A percentile compares a stretch with the other conserved stretches of the same genome.
Conservation (phyloP, 2,888 invertebrate species). For the Ophion obscuratus region DNA sequence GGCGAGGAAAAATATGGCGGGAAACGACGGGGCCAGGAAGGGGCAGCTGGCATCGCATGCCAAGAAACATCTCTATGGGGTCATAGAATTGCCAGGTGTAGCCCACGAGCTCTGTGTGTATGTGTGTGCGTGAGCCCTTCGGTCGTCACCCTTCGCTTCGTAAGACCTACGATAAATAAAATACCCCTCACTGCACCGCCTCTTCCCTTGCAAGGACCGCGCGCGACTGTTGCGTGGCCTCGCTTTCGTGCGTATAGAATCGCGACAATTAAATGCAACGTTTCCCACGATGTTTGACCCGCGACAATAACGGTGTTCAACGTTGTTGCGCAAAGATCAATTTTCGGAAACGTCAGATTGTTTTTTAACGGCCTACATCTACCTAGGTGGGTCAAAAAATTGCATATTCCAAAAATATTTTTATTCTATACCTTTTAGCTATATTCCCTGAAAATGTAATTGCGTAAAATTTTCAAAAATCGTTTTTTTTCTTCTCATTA, state of each 20-base stretch:
- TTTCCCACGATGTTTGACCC: conserved; percentile 52
- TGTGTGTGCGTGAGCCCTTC: conserved; percentile 51
- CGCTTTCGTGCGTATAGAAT: conserved; percentile 28
- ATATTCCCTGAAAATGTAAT: too few species aligned
- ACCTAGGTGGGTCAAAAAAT: too few species aligned
- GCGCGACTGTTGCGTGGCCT: conserved; percentile 24
- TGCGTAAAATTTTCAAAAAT: too few species aligned
- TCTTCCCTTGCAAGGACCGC: conserved; percentile 14
- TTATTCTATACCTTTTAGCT: too few species aligned
- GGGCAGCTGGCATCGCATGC: conserved; percentile 70
- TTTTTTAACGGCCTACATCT: neutral
- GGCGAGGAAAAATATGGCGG: conserved; percentile 36
- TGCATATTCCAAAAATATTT: too few species aligned
- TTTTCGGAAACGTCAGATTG: neutral
- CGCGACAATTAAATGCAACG: conserved; percentile 56
- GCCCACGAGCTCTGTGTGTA: conserved; percentile 63
- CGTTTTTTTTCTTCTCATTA: too few species aligned
- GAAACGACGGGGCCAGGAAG: conserved; percentile 53
- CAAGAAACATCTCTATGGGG: conserved; percentile 73
- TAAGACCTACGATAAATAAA: conserved; percentile 63
- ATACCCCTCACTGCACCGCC: conserved; percentile 16
- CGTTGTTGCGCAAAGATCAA: neutral
- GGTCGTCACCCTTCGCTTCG: conserved; percentile 66
- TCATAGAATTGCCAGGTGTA: conserved; percentile 78
- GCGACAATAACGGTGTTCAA: neutral